Base-by-base conservation (phyloP, 2,113 vertebrate genomes). In the Nematolebias whitei region DNA sequence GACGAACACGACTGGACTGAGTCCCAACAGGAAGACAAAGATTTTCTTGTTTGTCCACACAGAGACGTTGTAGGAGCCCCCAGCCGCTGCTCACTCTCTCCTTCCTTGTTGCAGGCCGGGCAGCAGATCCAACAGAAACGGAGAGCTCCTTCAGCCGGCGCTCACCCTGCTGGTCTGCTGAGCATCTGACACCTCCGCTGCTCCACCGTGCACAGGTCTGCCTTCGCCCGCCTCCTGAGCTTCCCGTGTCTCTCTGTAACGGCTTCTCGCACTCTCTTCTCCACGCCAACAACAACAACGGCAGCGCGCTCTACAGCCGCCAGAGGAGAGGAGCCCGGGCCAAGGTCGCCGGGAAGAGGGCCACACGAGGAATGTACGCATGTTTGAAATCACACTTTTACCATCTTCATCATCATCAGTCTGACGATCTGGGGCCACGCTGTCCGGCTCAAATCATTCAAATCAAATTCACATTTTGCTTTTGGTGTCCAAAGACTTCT, bases 321-420 rank as follows among this genome's bases (percentile, higher is more conserved):
- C 78, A 82, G 78, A 94, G 92, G 77, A 92, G 89, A 60, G 77
- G 69, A 55, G 83, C 44, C 19, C 58, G 76, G 51, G 24, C 52
- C 50, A 61, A 55, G 18, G 45, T 44, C 65, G 47, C 38, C 93
- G 92, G 76, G 88, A 89, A 59, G 77, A 73, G 50, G 82, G 76
- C 78, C 90, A 87, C 14, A 91, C 86, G 88, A 56, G 94, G 86
- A 88, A 93, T 87, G 96, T 98, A 80, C 87, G 94, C 68, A 60
- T 16, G 9, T 15, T 19, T n/a, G 4, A 14, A 26, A 8, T 6
- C 32, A 35, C 32, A 13, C 20, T 19, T 52, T 68, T 13, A 49
- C 4, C 1, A 49, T 5, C 1, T 10, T 12, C 3, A 2, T 8
- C 20, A 16, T 40, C 7, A 22, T 19, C 8, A 35, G 29, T 12